Base-by-base conservation (phyloP, 2,888 invertebrate species). In the Torymus auratus region DNA sequence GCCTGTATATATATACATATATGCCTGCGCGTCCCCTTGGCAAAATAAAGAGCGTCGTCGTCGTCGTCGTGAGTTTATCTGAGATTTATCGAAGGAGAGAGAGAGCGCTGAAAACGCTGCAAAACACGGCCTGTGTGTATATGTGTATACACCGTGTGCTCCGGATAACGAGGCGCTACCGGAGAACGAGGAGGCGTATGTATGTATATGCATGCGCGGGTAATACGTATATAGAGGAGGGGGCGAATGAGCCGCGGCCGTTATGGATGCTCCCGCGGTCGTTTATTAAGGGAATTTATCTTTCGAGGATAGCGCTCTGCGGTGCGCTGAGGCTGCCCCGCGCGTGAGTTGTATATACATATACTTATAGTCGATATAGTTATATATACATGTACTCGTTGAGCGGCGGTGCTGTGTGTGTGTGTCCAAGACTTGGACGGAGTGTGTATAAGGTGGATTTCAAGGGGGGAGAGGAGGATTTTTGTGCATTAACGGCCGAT, bases 71-170 rank as follows among this genome's bases (percentile, higher is more conserved):
- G 85, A 85, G 83, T 83, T 84, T 83, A 83, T 81, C 85, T 84
- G 86, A 89, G 89, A 89, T 89, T 90, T 90, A 90, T 90, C 89
- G 88, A 87, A 84, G 83, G 89, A 89, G 89, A 89, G 88, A 87
- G 87, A 86, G 56, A 28, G 20, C 13, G 58, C 58, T 86, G 89
- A 89, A 90, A 90, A 89, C 89, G 86, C 89, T 88, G 88, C 88
- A 86, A 89, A 89, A 89, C 88, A 89, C 85, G 85, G 78, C 80
- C 7, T 41, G 7, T 41, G 41, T 41, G 7, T 28, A 7, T 3
- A 28, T 41, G 85, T 86, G 85, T 83, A 83, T 84, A 71, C 61
- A 71, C 52, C 56, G 50, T 86, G 72, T 86, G 72, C 64, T 64
- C 53, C 72, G 62, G 71, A 71, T 89, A 90, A 90, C 90, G 90